Evolutionary conservation across 2,888 invertebrate species (phyloP).

Genomic region (Andrena hattorfiana): DNA sequence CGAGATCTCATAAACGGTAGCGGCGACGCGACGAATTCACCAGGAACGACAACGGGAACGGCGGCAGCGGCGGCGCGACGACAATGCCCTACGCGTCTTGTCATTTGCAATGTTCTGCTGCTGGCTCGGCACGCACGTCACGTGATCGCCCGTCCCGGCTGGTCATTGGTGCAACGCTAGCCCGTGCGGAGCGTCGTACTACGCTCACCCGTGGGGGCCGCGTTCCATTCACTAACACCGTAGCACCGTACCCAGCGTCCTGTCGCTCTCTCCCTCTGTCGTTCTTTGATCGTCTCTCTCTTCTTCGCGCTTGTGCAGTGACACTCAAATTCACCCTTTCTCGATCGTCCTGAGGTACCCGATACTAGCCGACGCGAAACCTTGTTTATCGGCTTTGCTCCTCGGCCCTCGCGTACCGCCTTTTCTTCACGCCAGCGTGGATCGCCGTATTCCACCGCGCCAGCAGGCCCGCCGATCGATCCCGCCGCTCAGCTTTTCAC

Average conservation of each 20-base stretch:
- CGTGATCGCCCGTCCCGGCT: constrained; percentile 76
- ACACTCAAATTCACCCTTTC: constrained; percentile 61
- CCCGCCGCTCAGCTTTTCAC: neutral
- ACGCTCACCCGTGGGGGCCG: constrained; percentile 79
- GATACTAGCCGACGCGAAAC: neutral
- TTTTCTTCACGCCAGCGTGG: neutral
- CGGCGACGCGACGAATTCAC: constrained; percentile 47
- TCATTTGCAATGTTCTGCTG: constrained; percentile 82
- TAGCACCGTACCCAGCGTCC: constrained; percentile 76
- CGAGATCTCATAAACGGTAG: constrained; percentile 51
- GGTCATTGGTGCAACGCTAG: constrained; percentile 74
- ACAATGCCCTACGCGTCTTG: constrained; percentile 82
- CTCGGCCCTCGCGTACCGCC: no score
- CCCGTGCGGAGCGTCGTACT: constrained; percentile 76
- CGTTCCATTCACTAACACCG: constrained; percentile 83
- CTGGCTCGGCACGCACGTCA: constrained; percentile 80
- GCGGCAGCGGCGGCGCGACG: constrained; percentile 69
- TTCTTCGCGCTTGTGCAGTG: constrained; percentile 59
- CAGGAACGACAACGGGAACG: constrained; percentile 53
- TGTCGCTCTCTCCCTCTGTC: constrained; percentile 63
- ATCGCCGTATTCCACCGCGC: neutral
- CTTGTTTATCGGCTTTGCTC: constrained; percentile 16
- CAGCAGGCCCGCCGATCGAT: neutral
- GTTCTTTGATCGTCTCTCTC: constrained; percentile 38
- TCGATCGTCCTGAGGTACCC: constrained; percentile 24